Evolutionary conservation across 2,797 vertebrate genomes (phyloP).

Genomic region (Pseudomugil tenellus): DNA sequence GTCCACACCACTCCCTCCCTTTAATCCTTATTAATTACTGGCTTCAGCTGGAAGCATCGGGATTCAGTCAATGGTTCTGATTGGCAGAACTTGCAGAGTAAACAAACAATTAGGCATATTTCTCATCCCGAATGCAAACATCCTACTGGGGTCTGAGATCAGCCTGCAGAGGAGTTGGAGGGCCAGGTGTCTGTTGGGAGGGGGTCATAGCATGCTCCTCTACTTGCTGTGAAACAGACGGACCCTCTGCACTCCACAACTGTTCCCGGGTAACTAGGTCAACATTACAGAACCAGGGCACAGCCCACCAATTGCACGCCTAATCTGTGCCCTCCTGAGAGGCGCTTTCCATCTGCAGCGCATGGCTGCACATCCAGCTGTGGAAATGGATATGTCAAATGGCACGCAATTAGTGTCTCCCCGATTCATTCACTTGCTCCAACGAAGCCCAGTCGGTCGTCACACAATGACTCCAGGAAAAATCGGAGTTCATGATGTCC

Average conservation of each 20-base stretch:
- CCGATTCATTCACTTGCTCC: conserved; percentile 52
- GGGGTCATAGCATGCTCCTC: conserved; percentile 18
- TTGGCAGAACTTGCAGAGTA: conserved; percentile 56
- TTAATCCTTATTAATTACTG: conserved; percentile 75
- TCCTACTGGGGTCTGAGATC: conserved; percentile 48
- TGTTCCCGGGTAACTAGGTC: conserved; percentile 71
- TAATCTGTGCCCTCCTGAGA: conserved; percentile 74
- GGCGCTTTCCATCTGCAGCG: conserved; percentile 58
- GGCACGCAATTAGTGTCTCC: conserved; percentile 71
- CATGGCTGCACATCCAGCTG: conserved; percentile 75
- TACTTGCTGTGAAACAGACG: conserved; percentile 34
- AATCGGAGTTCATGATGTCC: conserved; percentile 47
- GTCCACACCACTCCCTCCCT: conserved; percentile 57
- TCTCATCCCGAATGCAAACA: conserved; percentile 61
- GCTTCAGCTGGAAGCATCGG: conserved; percentile 67
- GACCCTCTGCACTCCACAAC: conserved; percentile 42
- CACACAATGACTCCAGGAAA: conserved; percentile 38
- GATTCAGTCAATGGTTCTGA: conserved; percentile 50
- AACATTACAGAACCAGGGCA: conserved; percentile 67
- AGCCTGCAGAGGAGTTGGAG: conserved; percentile 45
- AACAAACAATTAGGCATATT: conserved; percentile 70
- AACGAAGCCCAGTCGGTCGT: conserved; percentile 40
- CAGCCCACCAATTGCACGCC: conserved; percentile 65
- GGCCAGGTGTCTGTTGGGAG: conserved; percentile 59
- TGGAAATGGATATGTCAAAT: conserved; percentile 76